Evolutionary conservation across 2,888 invertebrate species (phyloP).

Genomic region (Tachina lurida): DNA sequence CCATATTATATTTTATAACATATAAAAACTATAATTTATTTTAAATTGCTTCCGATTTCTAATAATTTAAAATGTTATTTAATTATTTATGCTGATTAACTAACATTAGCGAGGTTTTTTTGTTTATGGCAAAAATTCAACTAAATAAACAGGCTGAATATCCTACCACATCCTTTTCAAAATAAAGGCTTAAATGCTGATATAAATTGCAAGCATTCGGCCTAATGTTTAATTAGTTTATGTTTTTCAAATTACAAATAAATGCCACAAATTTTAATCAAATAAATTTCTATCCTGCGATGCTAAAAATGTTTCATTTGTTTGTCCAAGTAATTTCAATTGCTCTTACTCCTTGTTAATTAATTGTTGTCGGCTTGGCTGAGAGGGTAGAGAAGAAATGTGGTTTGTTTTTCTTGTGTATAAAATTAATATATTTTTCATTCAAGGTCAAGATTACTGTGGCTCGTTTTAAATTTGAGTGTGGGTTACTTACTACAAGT

Average conservation of each 20-base stretch:
- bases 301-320: not conserved
- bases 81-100: slow-evolving; percentile 28
- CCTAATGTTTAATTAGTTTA: slow-evolving; percentile 9
- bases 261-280: slow-evolving; percentile 32
- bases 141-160: not conserved
- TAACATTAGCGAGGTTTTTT: slow-evolving; percentile 3
- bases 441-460: slow-evolving; percentile 56
- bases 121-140: not conserved
- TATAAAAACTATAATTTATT: too few relatives aligned
- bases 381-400: not conserved
- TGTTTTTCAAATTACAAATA: not conserved
- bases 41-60: too few relatives aligned
- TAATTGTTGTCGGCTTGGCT: not conserved
- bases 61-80: not conserved
- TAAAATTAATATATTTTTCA: slow-evolving; percentile 41
- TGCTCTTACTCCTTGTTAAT: not conserved
- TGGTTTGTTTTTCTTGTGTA: slow-evolving; percentile 26
- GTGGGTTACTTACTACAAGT: slow-evolving; percentile 73
- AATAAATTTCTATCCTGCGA: not conserved
- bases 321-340: slow-evolving; percentile 22
- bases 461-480: slow-evolving; percentile 21
- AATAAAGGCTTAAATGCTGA: slow-evolving; percentile 19
- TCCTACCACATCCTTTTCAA: not conserved
- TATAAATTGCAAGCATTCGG: not conserved
- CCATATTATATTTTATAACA: too few relatives aligned